phyloP scores from a whole-genome alignment of 1,140 invertebrate genomes.

The Macrobrachium rosenbergii region DNA sequence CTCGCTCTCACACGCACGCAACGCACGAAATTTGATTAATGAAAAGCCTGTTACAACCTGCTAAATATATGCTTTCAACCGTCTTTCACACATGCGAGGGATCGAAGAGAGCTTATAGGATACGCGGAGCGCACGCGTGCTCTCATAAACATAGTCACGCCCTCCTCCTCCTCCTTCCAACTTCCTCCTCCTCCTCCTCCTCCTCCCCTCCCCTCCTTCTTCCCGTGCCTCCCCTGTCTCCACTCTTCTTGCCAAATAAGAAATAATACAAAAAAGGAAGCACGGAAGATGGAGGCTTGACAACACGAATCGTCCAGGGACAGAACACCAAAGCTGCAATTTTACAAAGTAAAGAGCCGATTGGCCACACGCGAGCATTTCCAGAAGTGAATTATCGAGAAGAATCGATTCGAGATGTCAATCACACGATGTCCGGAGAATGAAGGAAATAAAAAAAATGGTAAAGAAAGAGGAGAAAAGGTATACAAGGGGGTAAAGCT shows the following conservation, averaged over 20 bases:
- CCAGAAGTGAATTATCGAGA: background rate
- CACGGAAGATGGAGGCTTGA: too few relatives aligned
- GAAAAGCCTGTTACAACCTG: conserved; percentile 26
- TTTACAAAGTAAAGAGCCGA: background rate
- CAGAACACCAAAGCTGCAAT: background rate
- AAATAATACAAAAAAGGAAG: too few relatives aligned
- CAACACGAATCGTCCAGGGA: background rate
- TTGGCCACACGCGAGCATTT: conserved; percentile 12
- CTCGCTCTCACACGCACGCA: background rate
- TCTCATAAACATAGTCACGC: too few relatives aligned
- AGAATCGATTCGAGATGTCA: background rate
- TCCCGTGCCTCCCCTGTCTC: too few relatives aligned
- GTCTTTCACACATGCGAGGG: conserved; percentile 24
- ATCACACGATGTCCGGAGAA: background rate
- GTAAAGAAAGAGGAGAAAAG: too few relatives aligned
- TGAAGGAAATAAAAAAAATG: too few relatives aligned
- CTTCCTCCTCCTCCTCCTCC: too few relatives aligned
- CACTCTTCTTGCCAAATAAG: too few relatives aligned
- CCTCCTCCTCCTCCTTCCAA: too few relatives aligned
- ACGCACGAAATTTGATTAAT: conserved; percentile 13
- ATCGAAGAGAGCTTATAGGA: background rate
- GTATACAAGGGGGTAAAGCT: too few relatives aligned
- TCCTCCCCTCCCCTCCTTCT: too few relatives aligned
- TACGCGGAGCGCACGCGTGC: too few relatives aligned
- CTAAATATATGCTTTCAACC: conserved; percentile 31